A percentile compares a stretch with the other conserved stretches of the same genome.
phyloP scores from a whole-genome alignment of 2,888 invertebrate genomes.

The Sericinus montela region DNA sequence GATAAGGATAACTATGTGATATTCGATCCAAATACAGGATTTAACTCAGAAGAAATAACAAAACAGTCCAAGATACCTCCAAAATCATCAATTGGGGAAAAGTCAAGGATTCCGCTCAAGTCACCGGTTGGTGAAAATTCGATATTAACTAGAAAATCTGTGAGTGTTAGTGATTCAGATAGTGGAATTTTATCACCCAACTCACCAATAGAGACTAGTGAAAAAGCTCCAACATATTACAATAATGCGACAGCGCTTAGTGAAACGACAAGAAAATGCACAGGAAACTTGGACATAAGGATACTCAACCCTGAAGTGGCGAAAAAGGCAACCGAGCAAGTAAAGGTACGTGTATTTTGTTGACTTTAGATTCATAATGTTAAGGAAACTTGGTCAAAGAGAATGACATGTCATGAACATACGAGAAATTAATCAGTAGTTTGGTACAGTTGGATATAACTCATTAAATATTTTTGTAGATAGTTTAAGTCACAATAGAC shows the following conservation, averaged over 20 bases:
- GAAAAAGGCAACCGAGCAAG: constrained; percentile 69
- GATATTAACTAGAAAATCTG: constrained; percentile 49
- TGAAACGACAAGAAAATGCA: constrained; percentile 52
- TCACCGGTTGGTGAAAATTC: constrained; percentile 53
- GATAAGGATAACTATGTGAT: constrained; percentile 77
- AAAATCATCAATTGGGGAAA: constrained; percentile 43
- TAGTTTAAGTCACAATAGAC: too few relatives aligned
- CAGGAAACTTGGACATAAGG: constrained; percentile 55
- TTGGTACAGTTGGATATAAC: too few relatives aligned
- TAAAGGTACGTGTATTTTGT: constrained; percentile 54
- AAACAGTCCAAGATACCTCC: constrained; percentile 47
- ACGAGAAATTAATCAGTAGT: too few relatives aligned
- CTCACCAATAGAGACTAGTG: constrained; percentile 77
- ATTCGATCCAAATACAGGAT: constrained; percentile 72
- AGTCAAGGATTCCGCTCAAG: constrained; percentile 49
- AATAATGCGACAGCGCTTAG: constrained; percentile 65
- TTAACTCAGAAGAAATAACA: constrained; percentile 46
- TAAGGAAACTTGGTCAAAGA: too few relatives aligned
- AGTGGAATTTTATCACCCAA: constrained; percentile 82
- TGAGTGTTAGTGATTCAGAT: constrained; percentile 80
- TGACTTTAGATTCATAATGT: too few relatives aligned
- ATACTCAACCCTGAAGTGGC: constrained; percentile 65
- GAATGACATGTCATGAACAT: too few relatives aligned
- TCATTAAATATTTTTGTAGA: too few relatives aligned
- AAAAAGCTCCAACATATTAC: constrained; percentile 52